Evolutionary conservation across 2,797 vertebrate genomes (phyloP).

Genomic region (Centroberyx gerrardi): DNA sequence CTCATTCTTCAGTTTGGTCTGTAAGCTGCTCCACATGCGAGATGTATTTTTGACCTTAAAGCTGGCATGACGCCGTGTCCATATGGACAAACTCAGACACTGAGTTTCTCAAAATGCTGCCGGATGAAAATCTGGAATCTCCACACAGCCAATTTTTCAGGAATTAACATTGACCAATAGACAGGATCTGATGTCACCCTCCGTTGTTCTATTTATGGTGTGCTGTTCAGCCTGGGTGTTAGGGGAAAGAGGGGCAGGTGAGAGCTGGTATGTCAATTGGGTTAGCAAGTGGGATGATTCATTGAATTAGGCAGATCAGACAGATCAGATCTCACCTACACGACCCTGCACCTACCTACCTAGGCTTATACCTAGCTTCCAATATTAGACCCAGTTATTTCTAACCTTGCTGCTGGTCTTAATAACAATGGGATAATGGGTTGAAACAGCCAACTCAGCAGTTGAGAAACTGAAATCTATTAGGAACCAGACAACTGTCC

Average conservation of each 20-base stretch:
- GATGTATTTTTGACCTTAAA: slow-evolving; percentile 52
- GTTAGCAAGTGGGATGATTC: neutral
- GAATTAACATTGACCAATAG: neutral
- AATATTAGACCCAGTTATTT: too few species aligned
- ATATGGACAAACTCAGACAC: slow-evolving; percentile 56
- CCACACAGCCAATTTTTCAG: neutral
- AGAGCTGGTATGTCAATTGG: neutral
- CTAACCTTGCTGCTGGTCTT: too few species aligned
- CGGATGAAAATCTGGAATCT: slow-evolving; percentile 45
- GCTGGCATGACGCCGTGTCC: slow-evolving; percentile 49
- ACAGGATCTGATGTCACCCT: neutral
- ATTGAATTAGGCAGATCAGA: neutral
- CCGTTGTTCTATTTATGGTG: neutral
- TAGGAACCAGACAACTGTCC: too few species aligned
- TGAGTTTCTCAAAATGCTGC: slow-evolving; percentile 7
- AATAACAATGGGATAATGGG: too few species aligned
- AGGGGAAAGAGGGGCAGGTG: neutral
- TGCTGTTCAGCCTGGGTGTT: neutral
- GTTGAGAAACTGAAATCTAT: too few species aligned
- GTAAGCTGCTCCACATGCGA: slow-evolving; percentile 61
- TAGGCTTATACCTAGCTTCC: too few species aligned
- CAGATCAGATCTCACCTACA: too few species aligned
- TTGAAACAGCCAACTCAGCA: too few species aligned
- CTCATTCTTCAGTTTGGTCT: slow-evolving; percentile 55
- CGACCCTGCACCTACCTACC: too few species aligned